Evolutionary conservation across 2,888 invertebrate genomes (phyloP), one percentile per base, ranked within the genome.

Genomic region (Brenthis ino): DNA sequence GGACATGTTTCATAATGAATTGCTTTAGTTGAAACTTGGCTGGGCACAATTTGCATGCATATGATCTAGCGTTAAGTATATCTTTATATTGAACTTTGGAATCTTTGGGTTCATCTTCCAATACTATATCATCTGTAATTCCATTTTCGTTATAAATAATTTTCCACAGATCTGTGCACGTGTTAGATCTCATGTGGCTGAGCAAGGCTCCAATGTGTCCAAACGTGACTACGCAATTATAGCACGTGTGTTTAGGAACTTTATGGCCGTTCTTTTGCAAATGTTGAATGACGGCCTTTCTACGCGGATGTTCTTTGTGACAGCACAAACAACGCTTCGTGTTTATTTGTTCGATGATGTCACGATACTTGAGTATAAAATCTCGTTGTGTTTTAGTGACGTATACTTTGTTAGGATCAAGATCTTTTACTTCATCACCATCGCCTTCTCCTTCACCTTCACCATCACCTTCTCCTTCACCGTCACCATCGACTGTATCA

Each of bases 231-330:
- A 94, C 94, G 77, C 95, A 95, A 78, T 94, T 94, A 75, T 94
- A 95, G 77, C 95, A 95, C 0, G 95, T 94, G 75, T 94, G 94
- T 75, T 94, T 94, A 1, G 94, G 94, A 63, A 95, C 94, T 84
- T 92, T 93, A 71, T 91, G 88, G 3, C 93, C 93, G 79, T 92
- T 93, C 82, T 93, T 93, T 79, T 93, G 93, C 67, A 93, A 82
- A 77, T 93, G 93, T 72, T 93, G 93, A 75, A 93, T 93, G 51
- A 93, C 93, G 13, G 93, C 92, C 78, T 93, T 93, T 68, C 93
- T 82, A 2, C 93, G 87, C 2, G 93, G 93, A 77, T 93, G 88
- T 74, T 89, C 88, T 72, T 85, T 85, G 57, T 93, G 87, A 70
- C 93, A 93, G 74, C 93, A 93, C 37, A 93, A 80, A 73, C 93